These are phyloP conservation scores for Erythrocercus mccallii DNA, from an alignment of 2,113 vertebrate species.

Conservation along the genomic window DNA sequence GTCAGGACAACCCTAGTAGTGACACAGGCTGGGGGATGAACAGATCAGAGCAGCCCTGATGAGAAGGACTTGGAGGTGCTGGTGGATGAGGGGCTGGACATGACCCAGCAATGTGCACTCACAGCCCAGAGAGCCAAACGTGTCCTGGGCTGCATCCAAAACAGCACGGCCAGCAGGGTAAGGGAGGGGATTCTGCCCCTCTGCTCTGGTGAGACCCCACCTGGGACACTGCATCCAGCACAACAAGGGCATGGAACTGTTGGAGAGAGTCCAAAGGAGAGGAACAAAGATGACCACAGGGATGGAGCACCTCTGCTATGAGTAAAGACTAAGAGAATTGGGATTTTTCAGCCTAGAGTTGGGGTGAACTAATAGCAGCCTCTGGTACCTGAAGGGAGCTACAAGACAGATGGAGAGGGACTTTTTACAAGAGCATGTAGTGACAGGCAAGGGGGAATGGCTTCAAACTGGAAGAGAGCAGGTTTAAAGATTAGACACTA, in stretches of 20 bases:
- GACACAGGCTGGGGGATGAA: not conserved
- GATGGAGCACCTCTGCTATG: not conserved
- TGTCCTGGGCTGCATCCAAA: not conserved
- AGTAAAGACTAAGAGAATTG: not conserved
- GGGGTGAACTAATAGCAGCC: not conserved
- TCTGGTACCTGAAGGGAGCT: not conserved
- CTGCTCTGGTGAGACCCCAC: not conserved
- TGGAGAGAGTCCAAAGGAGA: fast-evolving
- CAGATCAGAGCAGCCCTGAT: fast-evolving
- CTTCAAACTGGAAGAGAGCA: not conserved
- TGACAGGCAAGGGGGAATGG: not conserved
- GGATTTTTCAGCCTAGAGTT: not conserved
- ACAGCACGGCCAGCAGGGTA: fast-evolving
- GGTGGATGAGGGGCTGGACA: not conserved
- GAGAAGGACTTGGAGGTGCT: not conserved
- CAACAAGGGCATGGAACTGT: not conserved
- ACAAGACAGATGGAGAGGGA: not conserved
- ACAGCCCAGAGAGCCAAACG: fast-evolving
- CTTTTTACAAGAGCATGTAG: not conserved
- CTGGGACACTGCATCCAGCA: not conserved
- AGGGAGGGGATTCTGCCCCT: not conserved
- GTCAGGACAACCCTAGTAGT: not conserved
- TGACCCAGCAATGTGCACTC: fast-evolving
- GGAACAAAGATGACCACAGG: fast-evolving
- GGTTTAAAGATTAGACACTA: not conserved